Evolutionary conservation across 2,888 invertebrate genomes (phyloP).

Genomic region (Meliscaeva auricollis): DNA sequence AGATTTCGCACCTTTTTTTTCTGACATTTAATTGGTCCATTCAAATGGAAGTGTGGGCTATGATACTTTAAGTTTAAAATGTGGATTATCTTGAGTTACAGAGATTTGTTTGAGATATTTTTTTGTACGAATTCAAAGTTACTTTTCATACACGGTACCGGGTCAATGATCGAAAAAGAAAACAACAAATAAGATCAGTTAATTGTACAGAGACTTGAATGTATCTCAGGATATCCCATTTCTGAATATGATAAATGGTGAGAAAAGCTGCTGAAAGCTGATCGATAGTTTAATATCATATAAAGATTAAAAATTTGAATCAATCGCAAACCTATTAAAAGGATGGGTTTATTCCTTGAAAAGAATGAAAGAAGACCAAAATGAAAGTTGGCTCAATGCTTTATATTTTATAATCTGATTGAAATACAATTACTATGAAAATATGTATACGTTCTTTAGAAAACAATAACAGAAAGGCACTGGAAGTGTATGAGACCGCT

Average conservation of each 20-base stretch:
- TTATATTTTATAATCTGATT: too few species aligned
- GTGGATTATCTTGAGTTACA: constrained; percentile 16
- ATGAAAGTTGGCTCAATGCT: too few species aligned
- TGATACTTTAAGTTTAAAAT: constrained; percentile 23
- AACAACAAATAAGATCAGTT: background rate
- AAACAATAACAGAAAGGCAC: too few species aligned
- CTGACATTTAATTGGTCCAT: constrained; percentile 26
- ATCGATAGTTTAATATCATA: too few species aligned
- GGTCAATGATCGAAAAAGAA: constrained; percentile 15
- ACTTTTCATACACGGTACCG: background rate
- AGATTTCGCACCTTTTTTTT: constrained; percentile 38
- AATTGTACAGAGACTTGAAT: background rate
- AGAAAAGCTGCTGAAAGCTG: background rate
- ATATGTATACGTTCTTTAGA: too few species aligned
- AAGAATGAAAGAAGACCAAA: too few species aligned
- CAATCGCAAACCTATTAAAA: too few species aligned
- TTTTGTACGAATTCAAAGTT: constrained; percentile 4
- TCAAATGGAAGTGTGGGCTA: constrained; percentile 40
- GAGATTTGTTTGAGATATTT: background rate
- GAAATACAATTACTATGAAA: too few species aligned
- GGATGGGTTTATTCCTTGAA: too few species aligned
- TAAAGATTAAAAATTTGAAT: too few species aligned
- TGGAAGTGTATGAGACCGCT: too few species aligned
- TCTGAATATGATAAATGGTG: constrained; percentile 15
- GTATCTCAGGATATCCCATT: constrained; percentile 23